Evolutionary conservation across 1,140 invertebrate genomes (phyloP).

Genomic region (Sycophila sp.): DNA sequence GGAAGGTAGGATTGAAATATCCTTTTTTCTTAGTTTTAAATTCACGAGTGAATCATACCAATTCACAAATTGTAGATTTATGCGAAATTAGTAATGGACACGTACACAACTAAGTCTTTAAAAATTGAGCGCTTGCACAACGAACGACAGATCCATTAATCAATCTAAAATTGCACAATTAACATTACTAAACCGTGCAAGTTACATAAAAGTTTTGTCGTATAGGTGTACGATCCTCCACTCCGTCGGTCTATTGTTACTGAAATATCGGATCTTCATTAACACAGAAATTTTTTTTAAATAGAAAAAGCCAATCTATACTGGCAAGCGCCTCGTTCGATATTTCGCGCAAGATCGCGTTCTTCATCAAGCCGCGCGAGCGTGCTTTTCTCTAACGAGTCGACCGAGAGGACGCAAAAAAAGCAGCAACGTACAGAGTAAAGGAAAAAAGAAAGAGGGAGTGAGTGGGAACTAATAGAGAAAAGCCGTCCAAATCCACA

Average conservation of each 20-base stretch:
- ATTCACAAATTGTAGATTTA: no score
- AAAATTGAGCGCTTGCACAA: background rate
- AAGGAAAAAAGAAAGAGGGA: background rate
- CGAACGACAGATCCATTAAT: background rate
- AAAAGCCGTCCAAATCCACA: background rate
- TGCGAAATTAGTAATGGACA: no score
- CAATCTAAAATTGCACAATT: background rate
- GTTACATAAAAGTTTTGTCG: constrained; percentile 9
- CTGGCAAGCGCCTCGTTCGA: background rate
- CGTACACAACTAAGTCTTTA: background rate
- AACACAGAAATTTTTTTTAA: constrained; percentile 21
- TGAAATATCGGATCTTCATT: constrained; percentile 31
- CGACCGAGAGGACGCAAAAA: background rate
- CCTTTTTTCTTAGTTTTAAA: no score
- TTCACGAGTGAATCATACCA: no score
- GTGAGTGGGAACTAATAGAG: background rate
- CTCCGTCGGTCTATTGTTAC: constrained; percentile 16
- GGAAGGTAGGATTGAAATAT: no score
- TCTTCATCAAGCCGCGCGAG: constrained; percentile 18
- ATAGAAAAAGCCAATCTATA: constrained; percentile 20
- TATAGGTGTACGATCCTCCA: no score
- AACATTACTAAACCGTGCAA: background rate
- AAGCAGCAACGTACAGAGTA: background rate
- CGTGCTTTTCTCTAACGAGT: constrained; percentile 16
- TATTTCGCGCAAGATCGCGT: constrained; percentile 35